Evolutionary conservation across 2,797 vertebrate genomes (phyloP).

Genomic region (Aythya fuligula): DNA sequence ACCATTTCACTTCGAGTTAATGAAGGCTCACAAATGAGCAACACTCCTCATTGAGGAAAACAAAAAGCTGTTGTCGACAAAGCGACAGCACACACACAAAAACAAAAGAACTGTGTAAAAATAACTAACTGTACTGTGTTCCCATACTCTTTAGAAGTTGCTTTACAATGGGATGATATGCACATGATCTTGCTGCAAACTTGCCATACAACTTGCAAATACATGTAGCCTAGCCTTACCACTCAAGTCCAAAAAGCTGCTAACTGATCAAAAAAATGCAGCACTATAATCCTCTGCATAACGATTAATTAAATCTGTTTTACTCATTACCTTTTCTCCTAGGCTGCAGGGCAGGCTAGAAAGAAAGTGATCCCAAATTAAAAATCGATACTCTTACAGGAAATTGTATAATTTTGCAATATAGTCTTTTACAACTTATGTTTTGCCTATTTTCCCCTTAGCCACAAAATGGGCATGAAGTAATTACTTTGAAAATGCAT

Average conservation of each 20-base stretch:
- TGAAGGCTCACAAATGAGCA: slow-evolving; percentile 99
- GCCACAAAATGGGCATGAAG: slow-evolving; percentile 84
- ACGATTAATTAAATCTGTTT: slow-evolving; percentile 80
- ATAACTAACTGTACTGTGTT: slow-evolving; percentile 98
- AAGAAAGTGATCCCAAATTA: slow-evolving; percentile 81
- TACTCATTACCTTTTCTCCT: slow-evolving; percentile 83
- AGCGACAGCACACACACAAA: slow-evolving; percentile 96
- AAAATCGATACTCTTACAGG: slow-evolving; percentile 78
- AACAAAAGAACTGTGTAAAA: slow-evolving; percentile 94
- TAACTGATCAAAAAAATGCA: slow-evolving; percentile 77
- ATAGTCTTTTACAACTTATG: slow-evolving; percentile 81
- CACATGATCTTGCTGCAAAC: slow-evolving; percentile 91
- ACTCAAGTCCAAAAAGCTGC: slow-evolving; percentile 80
- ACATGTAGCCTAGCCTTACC: slow-evolving; percentile 81
- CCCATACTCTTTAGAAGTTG: slow-evolving; percentile 92
- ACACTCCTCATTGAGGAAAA: slow-evolving; percentile 99
- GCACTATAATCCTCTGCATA: slow-evolving; percentile 78
- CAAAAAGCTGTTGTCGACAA: slow-evolving; percentile 99
- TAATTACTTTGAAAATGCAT: slow-evolving; percentile 83
- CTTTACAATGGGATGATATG: slow-evolving; percentile 98
- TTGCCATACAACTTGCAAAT: slow-evolving; percentile 83
- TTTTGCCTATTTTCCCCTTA: slow-evolving; percentile 83
- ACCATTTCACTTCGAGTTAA: slow-evolving; percentile 97
- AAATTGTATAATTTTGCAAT: slow-evolving; percentile 83
- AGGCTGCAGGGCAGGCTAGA: slow-evolving; percentile 81